Evolutionary conservation across 2,113 vertebrate genomes (phyloP), one percentile per base, ranked within the genome.

Genomic region (Sander vitreus): DNA sequence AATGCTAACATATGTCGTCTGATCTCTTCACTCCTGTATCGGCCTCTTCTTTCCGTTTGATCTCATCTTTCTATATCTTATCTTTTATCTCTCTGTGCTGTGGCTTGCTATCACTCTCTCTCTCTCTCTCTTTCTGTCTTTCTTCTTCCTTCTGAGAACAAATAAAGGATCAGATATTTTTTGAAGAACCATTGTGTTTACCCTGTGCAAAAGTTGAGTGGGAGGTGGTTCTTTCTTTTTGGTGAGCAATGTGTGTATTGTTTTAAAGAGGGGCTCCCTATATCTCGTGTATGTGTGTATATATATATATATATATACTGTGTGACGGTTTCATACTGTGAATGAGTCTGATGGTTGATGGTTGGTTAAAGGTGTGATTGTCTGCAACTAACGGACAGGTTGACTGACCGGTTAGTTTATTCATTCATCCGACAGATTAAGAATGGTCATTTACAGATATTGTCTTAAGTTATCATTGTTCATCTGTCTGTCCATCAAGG

Each of bases 1-100:
- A 71, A 82, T 63, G 14, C 80, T 48, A 83, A 87, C 86, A 88
- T 72, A 76, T 78, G 88, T 88, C 73, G 25, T 90, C 84, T 92
- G 83, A 84, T 85, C 81, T 88, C 75, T 47, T 36, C 83, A 87
- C 79, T 55, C 71, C 33, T 66, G 36, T 39, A 27, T 80, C 63
- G 57, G 53, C 67, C 81, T 85, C 81, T 62, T 76, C 70, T 83
- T 30, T 76, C 78, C 5, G 65, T 88, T 90, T 89, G 83, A 89
- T 88, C 73, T 73, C 10, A 21, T 87, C 87, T 87, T 84, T 87
- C 79, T 75, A 66, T 65, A 73, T 80, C 76, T 80, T 74, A 62
- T 85, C 74, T 82, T 73, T 57, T 51, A 63, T 45, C 70, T 66
- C 33, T 82, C 66, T 59, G 62, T 7, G 45, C 62, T 62, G 27